These are phyloP conservation scores for Saturnia pavonia DNA, from an alignment of 2,888 invertebrate genomes.

Conservation along the genomic window DNA sequence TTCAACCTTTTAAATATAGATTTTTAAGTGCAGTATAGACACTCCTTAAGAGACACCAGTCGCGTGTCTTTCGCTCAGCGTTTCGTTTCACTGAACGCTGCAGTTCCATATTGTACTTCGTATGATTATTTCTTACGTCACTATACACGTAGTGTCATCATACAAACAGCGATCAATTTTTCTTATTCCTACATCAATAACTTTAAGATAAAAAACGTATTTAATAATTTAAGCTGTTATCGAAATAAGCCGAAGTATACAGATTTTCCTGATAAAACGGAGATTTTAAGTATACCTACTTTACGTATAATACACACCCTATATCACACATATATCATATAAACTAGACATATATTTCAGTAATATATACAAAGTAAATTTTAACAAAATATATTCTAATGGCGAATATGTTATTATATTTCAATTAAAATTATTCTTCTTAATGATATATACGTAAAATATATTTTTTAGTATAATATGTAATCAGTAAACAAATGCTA, in stretches of 20 bases:
- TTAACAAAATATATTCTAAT: too few relatives aligned
- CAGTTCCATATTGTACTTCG: background rate
- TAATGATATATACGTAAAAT: background rate
- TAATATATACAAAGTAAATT: too few relatives aligned
- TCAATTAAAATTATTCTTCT: too few relatives aligned
- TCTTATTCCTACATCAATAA: background rate
- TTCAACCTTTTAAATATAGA: background rate
- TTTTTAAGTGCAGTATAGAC: background rate
- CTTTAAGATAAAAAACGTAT: background rate
- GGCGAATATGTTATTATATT: too few relatives aligned
- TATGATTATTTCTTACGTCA: slow-evolving; percentile 6
- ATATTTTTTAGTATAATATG: background rate
- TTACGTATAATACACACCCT: background rate
- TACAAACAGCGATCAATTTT: background rate
- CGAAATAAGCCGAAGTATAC: background rate
- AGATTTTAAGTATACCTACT: background rate
- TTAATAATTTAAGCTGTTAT: background rate
- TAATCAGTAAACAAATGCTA: background rate
- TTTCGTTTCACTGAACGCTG: slow-evolving; percentile 5
- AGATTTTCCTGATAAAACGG: background rate
- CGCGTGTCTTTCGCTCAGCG: slow-evolving; percentile 9
- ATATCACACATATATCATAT: too few relatives aligned
- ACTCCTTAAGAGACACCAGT: background rate
- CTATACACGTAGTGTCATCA: background rate
- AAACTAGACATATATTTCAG: too few relatives aligned